Evolutionary conservation across 2,797 vertebrate genomes (phyloP).

Genomic region (Rhinophrynus dorsalis): DNA sequence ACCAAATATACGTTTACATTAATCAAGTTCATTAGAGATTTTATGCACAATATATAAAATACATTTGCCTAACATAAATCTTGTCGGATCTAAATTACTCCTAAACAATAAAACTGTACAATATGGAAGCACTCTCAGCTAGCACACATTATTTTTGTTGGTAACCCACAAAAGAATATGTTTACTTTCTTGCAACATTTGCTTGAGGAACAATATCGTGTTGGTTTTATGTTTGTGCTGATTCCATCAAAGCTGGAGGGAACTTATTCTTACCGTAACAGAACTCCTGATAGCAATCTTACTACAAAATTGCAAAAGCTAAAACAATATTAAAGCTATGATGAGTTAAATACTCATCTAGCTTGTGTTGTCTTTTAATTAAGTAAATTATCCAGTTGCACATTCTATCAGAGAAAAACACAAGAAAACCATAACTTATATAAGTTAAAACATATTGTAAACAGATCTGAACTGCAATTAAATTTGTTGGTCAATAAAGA

Average conservation of each 20-base stretch:
- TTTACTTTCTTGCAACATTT: conserved; percentile 24
- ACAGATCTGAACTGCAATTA: conserved; percentile 55
- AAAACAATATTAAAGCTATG: conserved; percentile 18
- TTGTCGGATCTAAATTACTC: too few species aligned
- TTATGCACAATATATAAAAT: too few species aligned
- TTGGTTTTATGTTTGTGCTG: not conserved
- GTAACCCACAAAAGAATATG: conserved; percentile 25
- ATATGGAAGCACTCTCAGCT: not conserved
- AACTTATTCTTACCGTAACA: conserved; percentile 19
- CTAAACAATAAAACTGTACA: conserved; percentile 2
- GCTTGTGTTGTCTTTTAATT: conserved; percentile 52
- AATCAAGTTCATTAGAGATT: too few species aligned
- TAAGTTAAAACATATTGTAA: conserved; percentile 52
- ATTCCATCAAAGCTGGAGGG: conserved; percentile 18
- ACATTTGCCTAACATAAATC: too few species aligned
- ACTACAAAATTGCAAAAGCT: conserved; percentile 20
- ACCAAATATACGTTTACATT: too few species aligned
- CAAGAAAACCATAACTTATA: conserved; percentile 59
- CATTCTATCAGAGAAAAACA: conserved; percentile 59
- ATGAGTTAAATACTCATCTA: conserved; percentile 32
- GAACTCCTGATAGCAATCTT: conserved; percentile 40
- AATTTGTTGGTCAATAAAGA: conserved; percentile 61
- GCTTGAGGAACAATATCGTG: conserved; percentile 14
- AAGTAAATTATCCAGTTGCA: conserved; percentile 59
- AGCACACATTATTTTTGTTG: conserved; percentile 4